These are phyloP conservation scores for Diplolepis rosae DNA, from an alignment of 2,888 invertebrate species.

Conservation along the genomic window DNA sequence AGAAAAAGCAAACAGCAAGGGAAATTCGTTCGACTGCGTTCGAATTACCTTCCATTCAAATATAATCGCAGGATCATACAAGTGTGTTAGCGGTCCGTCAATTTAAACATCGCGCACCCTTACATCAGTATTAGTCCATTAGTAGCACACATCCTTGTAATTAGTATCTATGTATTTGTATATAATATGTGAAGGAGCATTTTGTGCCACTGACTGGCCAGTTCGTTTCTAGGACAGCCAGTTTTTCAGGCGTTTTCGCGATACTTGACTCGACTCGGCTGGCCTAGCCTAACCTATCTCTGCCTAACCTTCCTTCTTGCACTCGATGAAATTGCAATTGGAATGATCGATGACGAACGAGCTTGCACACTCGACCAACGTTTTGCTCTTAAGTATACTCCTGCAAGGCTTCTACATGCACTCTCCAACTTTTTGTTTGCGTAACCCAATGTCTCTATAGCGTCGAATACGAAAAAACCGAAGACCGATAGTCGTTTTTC, in stretches of 20 bases:
- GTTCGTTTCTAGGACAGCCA: constrained; percentile 49
- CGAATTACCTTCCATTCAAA: constrained; percentile 1
- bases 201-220: constrained; percentile 46
- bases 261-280: constrained; percentile 47
- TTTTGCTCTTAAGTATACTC: constrained; percentile 19
- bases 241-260: constrained; percentile 51
- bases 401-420: constrained; percentile 27
- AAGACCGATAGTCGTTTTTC: constrained; percentile 22
- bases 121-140: not conserved
- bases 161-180: not conserved
- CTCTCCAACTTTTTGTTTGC: constrained; percentile 29
- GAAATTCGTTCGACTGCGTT: not conserved
- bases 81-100: not conserved
- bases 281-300: constrained; percentile 46
- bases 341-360: constrained; percentile 43
- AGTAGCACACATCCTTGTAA: not conserved
- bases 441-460: constrained; percentile 27
- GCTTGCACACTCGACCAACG: constrained; percentile 18
- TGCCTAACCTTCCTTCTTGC: constrained; percentile 48
- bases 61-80: not conserved
- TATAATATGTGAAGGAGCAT: constrained; percentile 24
- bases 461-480: constrained; percentile 16
- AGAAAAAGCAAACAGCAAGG: not conserved
- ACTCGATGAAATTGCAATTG: constrained; percentile 44
- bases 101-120: not conserved